phyloP scores from a whole-genome alignment of 1,140 invertebrate species.

The Aphelinus certus region DNA sequence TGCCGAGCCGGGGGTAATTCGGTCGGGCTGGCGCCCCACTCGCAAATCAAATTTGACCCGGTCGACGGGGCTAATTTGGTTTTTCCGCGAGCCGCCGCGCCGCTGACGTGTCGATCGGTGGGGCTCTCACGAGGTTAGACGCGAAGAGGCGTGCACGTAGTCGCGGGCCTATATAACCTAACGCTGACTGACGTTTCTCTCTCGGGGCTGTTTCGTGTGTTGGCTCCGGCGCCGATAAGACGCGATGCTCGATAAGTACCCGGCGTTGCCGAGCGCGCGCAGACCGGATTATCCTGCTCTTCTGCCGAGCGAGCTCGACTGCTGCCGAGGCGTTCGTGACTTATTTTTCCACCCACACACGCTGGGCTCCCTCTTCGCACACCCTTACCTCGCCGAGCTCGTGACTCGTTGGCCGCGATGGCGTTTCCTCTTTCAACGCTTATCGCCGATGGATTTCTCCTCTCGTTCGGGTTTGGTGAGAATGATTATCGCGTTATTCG shows the following conservation, averaged over 20 bases:
- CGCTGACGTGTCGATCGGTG: background rate
- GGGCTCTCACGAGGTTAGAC: conserved; percentile 17
- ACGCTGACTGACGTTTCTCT: conserved; percentile 8
- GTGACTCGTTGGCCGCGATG: too few relatives aligned
- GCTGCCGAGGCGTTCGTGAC: too few relatives aligned
- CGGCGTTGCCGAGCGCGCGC: background rate
- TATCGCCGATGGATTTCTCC: too few relatives aligned
- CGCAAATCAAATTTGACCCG: conserved; percentile 35
- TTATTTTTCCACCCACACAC: too few relatives aligned
- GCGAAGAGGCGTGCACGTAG: conserved; percentile 6
- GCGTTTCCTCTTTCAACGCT: too few relatives aligned
- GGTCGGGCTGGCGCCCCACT: conserved; percentile 10
- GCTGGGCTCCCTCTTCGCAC: too few relatives aligned
- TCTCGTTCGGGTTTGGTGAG: too few relatives aligned
- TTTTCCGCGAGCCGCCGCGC: background rate
- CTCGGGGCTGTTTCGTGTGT: background rate
- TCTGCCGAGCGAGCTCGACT: background rate
- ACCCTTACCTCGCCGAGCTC: background rate
- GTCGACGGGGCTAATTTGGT: background rate
- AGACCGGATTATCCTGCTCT: conserved; percentile 25
- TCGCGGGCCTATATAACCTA: background rate
- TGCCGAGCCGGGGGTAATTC: conserved; percentile 8
- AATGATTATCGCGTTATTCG: too few relatives aligned
- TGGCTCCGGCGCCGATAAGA: conserved; percentile 3
- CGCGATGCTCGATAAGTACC: conserved; percentile 4